phyloP scores from a whole-genome alignment of 2,797 vertebrate species.

The Manis javanica region DNA sequence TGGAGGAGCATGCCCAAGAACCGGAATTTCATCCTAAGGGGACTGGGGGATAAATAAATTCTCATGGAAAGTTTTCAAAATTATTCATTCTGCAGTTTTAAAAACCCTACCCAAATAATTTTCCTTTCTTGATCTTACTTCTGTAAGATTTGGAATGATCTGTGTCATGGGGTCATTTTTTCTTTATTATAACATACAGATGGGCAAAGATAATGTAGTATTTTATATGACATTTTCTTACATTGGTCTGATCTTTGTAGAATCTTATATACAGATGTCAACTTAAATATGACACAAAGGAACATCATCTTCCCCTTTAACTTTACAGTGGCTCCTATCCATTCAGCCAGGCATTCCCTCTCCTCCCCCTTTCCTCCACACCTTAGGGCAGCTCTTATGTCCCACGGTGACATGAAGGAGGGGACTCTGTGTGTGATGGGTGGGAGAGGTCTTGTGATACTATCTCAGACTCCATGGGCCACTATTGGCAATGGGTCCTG shows the following conservation, averaged over 20 bases:
- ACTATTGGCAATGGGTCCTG: background rate
- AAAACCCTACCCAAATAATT: background rate
- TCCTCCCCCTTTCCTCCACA: background rate
- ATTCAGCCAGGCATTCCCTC: background rate
- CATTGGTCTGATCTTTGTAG: background rate
- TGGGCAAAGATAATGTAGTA: background rate
- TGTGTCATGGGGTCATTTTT: background rate
- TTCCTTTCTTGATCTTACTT: background rate
- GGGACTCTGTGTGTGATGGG: too few species aligned
- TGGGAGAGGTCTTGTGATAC: background rate
- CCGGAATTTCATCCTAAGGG: background rate
- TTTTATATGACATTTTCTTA: background rate
- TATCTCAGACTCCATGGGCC: background rate
- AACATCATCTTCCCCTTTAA: background rate
- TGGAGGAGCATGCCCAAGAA: background rate
- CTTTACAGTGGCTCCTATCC: background rate
- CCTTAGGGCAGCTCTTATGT: background rate
- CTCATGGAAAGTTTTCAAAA: background rate
- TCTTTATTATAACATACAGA: background rate
- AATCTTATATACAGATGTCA: background rate
- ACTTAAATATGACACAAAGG: background rate
- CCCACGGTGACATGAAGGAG: background rate
- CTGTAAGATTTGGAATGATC: background rate
- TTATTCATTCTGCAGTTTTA: background rate
- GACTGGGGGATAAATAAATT: background rate